These are phyloP conservation scores for Ruditapes philippinarum DNA, from an alignment of 1,140 invertebrate genomes.

Conservation along the genomic window DNA sequence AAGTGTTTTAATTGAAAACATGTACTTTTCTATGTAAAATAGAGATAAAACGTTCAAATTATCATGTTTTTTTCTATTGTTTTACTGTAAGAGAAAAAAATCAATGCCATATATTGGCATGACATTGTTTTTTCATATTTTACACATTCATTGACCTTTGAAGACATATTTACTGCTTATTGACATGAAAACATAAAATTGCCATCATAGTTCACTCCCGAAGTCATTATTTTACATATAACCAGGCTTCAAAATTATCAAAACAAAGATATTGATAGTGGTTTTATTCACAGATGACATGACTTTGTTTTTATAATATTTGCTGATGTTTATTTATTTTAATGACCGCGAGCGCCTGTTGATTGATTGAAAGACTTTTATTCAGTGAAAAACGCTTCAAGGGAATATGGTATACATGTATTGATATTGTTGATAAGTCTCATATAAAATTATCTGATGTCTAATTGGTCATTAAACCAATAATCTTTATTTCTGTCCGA, in stretches of 20 bases:
- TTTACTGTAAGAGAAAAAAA: too few relatives aligned
- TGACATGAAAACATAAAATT: constrained; percentile 41
- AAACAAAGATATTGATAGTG: constrained; percentile 31
- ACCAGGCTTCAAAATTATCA: constrained; percentile 19
- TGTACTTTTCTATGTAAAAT: too few relatives aligned
- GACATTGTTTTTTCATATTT: constrained; percentile 31
- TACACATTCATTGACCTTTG: background rate
- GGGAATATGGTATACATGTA: background rate
- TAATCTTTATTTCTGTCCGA: too few relatives aligned
- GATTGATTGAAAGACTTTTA: constrained; percentile 31
- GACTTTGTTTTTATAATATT: constrained; percentile 44
- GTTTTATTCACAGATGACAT: constrained; percentile 41
- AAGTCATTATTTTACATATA: background rate
- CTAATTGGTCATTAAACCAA: background rate
- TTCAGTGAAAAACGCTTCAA: background rate
- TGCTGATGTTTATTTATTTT: constrained; percentile 33
- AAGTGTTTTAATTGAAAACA: too few relatives aligned
- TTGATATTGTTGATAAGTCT: background rate
- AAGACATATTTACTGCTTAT: background rate
- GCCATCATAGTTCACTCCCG: background rate
- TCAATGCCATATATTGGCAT: background rate
- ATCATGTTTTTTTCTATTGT: too few relatives aligned
- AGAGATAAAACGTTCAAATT: too few relatives aligned
- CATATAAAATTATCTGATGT: background rate
- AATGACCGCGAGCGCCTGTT: background rate